Base-by-base conservation (phyloP, 2,888 invertebrate species). In the Zhuqinia jingwanae region DNA sequence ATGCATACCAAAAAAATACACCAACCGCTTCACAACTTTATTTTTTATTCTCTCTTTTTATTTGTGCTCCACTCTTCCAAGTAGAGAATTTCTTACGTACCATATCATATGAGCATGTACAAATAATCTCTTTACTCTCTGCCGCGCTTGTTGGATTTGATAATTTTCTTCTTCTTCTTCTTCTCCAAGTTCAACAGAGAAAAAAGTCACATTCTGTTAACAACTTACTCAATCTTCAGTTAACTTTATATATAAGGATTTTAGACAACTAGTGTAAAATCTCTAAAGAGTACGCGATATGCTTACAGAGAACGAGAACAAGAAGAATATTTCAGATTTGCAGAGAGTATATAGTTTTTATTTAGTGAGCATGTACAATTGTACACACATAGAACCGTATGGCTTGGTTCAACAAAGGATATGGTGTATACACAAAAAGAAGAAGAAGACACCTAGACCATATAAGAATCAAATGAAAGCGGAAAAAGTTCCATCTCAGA, bases 151-250 rank as follows among this genome's bases (percentile, higher is more conserved):
- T n/a, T n/a, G n/a, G n/a, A n/a, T n/a, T n/a, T n/a, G n/a, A n/a
- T n/a, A n/a, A n/a, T n/a, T n/a, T n/a, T n/a, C n/a, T n/a, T 70
- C 10, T 11, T n/a, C n/a, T 79, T 27, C 53, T 47, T 30, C 58
- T 60, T 79, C 65, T 79, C 58, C 27, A n/a, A n/a, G n/a, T n/a
- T n/a, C 65, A 50, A 60, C n/a, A 70, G 22, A 36, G 25, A 53
- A 76, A 73, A 76, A 53, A 58, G 65, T 68, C 84, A 77, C 84
- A 77, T 84, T 84, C 25, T 22, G 68, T 77, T 84, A 84, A 68
- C 84, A 77, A 68, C 58, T 70, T 36, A 84, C 77, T 68, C 68
- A n/a, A 53, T 77, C 60, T 82, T 30, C 25, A 65, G 50, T 20
- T 56, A 42, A 36, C 22, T 22, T 56, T 80, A n/a, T n/a, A n/a